Evolutionary conservation across 2,888 invertebrate species (phyloP), one percentile per base, ranked within the genome.

Genomic region (Scotopteryx bipunctaria): DNA sequence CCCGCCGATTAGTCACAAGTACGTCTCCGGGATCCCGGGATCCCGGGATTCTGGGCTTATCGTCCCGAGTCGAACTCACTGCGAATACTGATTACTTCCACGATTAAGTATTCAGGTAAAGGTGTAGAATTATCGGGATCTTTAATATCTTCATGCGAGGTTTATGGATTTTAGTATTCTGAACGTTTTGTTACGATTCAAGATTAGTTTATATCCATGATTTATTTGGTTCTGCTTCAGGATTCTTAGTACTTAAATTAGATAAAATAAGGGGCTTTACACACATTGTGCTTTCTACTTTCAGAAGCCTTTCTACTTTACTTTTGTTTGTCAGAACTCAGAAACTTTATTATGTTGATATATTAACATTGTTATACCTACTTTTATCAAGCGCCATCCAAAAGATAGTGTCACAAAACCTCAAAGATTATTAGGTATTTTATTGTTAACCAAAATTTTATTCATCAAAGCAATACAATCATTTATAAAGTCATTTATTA

Each of bases 1-100:
- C 88, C 87, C 72, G 67, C 76, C 87, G 89, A 89, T 89, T 89
- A 89, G 89, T 88, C 86, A 85, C 85, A 83, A 87, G 85, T 81
- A 85, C 84, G 47, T 27, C 40, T 31, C 82, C 83, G 78, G 75
- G 80, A 82, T 70, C 66, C 67, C 61, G 52, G 59, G 63, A 59
- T 47, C 57, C 59, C 35, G 53, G 57, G 45, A 63, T 47, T 53
- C 58, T 56, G 43, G 69, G 83, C 83, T 85, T 84, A 84, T 84
- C 83, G 73, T 69, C 56, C 64, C 66, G 55, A 47, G 49, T 47
- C 48, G 76, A 70, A 85, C 87, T 76, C 76, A 67, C 70, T 59
- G 69, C 69, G 88, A 89, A 89, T 89, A 87, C 86, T 88, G 87
- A 89, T 89, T 73, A 72, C 69, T 66, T 71, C 66, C 69, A 72